Conservation (phyloP, 1,140 invertebrate genomes). For the Megalopta genalis region DNA sequence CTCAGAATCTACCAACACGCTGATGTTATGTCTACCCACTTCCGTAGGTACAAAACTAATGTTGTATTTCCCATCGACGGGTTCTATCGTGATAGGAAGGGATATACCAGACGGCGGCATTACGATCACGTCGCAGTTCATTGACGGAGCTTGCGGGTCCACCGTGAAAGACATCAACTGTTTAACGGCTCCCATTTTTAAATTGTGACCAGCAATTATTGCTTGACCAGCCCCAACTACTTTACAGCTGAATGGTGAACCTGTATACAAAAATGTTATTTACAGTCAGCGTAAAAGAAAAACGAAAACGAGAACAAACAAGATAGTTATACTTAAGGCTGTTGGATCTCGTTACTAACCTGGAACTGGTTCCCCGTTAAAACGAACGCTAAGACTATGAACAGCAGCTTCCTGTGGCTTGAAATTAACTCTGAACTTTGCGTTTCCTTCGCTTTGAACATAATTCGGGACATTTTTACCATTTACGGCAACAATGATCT, state of each 20-base stretch:
- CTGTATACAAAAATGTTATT: slow-evolving; percentile 70
- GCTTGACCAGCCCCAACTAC: slow-evolving; percentile 85
- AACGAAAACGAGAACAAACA: too few species aligned
- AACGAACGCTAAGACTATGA: slow-evolving; percentile 94
- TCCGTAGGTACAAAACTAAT: slow-evolving; percentile 90
- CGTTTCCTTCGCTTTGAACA: slow-evolving; percentile 98
- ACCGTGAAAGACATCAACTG: slow-evolving; percentile 82
- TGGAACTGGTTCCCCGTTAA: slow-evolving; percentile 97
- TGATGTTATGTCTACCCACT: slow-evolving; percentile 92
- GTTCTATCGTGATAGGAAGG: slow-evolving; percentile 84
- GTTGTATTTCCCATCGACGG: slow-evolving; percentile 85
- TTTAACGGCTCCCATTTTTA: slow-evolving; percentile 84
- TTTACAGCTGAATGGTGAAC: slow-evolving; percentile 93
- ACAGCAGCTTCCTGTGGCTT: slow-evolving; percentile 95
- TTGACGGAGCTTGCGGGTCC: slow-evolving; percentile 81
- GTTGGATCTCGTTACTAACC: slow-evolving; percentile 75
- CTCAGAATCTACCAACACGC: slow-evolving; percentile 89
- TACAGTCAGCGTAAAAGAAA: neutral
- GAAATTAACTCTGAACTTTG: slow-evolving; percentile 97
- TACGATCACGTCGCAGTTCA: slow-evolving; percentile 84
- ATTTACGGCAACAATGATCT: slow-evolving; percentile 98
- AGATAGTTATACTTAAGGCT: neutral
- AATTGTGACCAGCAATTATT: slow-evolving; percentile 81
- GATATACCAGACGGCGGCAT: slow-evolving; percentile 89
- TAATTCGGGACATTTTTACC: slow-evolving; percentile 99